Base-by-base conservation (phyloP, 2,888 invertebrate genomes). In the Amiota mariae region DNA sequence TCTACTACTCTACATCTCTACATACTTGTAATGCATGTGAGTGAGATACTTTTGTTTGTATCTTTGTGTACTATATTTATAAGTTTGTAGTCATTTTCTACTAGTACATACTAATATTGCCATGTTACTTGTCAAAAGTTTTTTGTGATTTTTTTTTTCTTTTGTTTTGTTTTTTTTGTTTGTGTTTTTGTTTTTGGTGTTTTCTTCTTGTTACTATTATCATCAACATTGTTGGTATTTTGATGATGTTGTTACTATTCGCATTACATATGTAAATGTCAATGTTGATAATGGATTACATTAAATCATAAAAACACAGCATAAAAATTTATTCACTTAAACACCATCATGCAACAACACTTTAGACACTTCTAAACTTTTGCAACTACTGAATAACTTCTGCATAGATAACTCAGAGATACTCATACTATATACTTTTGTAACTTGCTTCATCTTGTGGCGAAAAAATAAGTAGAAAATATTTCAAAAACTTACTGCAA, bases 221-320 rank as follows among this genome's bases (percentile, higher is more conserved):
- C 46, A 49, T 18, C n/a, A 59, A 63, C 13, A 36, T 63, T 54
- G 67, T 54, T 68, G 20, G 1, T 20, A 15, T 57, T n/a, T 57
- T 57, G 57, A 15, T 57, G n/a, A 10, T 15, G 18, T 11, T 20
- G 18, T 20, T 18, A 11, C 18, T 59, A 10, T n/a, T n/a, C 59
- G 59, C 4, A n/a, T 66, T 46, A 49, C 51, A 68, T 54, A 68
- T 36, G 67, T 68, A 68, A 68, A 24, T 51, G 51, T 54, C 67
- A 51, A 54, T 54, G 51, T 4, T 54, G 54, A 18, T 68, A 68
- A 68, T 68, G 67, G 67, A 68, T 68, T 68, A 68, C 24, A 24
- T 49, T 51, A 20, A 67, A 49, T 51, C 59, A 20, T 20, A 59
- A 11, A 59, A 11, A 59, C 59, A 59, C 59, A 59, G 10, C 20